phyloP scores from a whole-genome alignment of 2,797 vertebrate species.

The Pelodytes ibericus region DNA sequence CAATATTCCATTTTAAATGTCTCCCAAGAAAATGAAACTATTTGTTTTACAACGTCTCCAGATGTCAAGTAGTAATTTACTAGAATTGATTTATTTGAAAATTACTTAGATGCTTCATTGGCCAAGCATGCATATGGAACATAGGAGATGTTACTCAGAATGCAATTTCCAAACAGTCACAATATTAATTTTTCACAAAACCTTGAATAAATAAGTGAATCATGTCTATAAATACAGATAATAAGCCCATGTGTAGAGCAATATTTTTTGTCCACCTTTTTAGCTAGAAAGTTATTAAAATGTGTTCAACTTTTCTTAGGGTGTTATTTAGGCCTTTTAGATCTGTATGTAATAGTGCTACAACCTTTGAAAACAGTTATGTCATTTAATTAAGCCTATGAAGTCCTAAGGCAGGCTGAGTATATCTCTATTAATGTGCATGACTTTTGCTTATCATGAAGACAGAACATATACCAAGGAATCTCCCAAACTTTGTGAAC shows the following conservation, averaged over 20 bases:
- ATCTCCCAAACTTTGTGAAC: no score
- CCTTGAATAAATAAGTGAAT: conserved; percentile 12
- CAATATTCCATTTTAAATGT: conserved; percentile 28
- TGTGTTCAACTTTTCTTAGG: no score
- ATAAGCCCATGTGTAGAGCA: not conserved
- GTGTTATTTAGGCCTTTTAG: no score
- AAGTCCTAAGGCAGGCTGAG: no score
- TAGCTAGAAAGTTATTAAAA: no score
- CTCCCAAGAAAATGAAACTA: conserved; percentile 43
- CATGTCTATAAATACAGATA: conserved; percentile 7
- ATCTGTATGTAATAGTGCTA: no score
- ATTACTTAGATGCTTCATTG: conserved; percentile 37
- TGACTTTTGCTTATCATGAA: no score
- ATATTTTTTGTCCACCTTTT: not conserved
- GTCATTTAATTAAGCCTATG: no score
- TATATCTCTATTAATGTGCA: no score
- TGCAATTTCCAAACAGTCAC: conserved; percentile 2
- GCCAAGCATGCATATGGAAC: conserved; percentile 34
- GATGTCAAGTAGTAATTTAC: conserved; percentile 52
- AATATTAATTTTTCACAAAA: not conserved
- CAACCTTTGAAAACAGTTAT: no score
- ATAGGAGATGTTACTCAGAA: conserved; percentile 10
- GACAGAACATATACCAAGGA: no score
- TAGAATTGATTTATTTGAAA: conserved; percentile 39
- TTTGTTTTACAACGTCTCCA: conserved; percentile 45